These are phyloP conservation scores for Melanotaenia maccullochi DNA, from an alignment of 2,797 vertebrate genomes.

Conservation along the genomic window DNA sequence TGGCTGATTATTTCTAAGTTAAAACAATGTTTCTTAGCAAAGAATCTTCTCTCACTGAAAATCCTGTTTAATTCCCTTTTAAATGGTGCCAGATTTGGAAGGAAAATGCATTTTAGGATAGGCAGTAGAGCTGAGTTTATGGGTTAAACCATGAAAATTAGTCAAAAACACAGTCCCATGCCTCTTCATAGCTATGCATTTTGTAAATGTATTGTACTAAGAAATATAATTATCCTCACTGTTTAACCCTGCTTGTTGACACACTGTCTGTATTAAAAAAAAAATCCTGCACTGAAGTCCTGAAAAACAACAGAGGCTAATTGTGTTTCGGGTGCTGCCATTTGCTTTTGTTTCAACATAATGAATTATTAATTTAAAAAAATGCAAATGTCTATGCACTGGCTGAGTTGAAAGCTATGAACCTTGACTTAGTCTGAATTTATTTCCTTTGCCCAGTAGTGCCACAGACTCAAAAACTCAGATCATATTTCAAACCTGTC, in stretches of 20 bases:
- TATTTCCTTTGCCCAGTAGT: slow-evolving; percentile 23
- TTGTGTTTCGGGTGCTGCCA: slow-evolving; percentile 61
- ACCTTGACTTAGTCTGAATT: slow-evolving; percentile 58
- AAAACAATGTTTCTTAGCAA: neutral
- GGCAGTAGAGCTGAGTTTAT: neutral
- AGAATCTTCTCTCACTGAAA: neutral
- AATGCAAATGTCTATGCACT: slow-evolving; percentile 64
- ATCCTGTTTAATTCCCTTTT: neutral
- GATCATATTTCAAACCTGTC: slow-evolving; percentile 32
- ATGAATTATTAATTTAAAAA: slow-evolving; percentile 71
- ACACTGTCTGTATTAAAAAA: neutral
- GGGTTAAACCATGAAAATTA: neutral
- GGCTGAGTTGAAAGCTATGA: slow-evolving; percentile 53
- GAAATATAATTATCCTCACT: slow-evolving; percentile 6
- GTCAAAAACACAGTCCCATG: slow-evolving; percentile 27
- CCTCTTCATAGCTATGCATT: neutral
- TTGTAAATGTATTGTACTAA: neutral
- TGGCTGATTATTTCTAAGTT: neutral
- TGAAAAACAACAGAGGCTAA: slow-evolving; percentile 57
- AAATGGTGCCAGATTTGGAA: neutral
- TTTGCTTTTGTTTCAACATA: slow-evolving; percentile 61
- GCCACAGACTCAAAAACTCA: slow-evolving; percentile 22
- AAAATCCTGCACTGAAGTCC: slow-evolving; percentile 16
- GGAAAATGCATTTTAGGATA: too few relatives aligned
- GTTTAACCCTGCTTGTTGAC: slow-evolving; percentile 15